These are phyloP conservation scores for Leiothrix lutea DNA, from an alignment of 2,113 vertebrate species.

Conservation along the genomic window DNA sequence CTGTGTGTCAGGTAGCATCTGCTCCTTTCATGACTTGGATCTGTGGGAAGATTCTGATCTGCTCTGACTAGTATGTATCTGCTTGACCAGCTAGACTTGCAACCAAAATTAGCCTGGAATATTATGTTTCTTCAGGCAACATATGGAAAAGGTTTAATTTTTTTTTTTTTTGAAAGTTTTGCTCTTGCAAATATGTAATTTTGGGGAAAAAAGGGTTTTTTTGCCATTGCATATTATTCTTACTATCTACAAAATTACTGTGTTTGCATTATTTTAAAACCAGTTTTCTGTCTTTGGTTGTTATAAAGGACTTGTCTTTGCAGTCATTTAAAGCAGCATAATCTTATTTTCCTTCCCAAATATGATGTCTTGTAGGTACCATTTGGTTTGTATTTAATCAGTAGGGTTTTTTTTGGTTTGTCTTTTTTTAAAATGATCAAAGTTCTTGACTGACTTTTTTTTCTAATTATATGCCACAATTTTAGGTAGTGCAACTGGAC, in stretches of 20 bases:
- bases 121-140: neutral
- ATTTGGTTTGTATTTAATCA: neutral
- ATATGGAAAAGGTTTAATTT: neutral
- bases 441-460: neutral
- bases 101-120: neutral
- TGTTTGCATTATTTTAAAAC: neutral
- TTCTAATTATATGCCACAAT: neutral
- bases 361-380: neutral
- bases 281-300: neutral
- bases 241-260: neutral
- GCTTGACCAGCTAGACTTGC: neutral
- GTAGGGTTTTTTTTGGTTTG: accelerated
- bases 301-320: neutral
- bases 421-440: neutral
- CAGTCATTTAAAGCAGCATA: neutral
- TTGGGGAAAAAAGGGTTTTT: neutral
- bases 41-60: neutral
- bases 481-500: neutral
- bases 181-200: neutral
- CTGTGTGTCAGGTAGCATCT: neutral
- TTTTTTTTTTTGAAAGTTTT: neutral
- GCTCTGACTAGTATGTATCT: neutral
- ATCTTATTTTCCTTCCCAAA: neutral
- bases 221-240: neutral
- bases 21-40: neutral